A percentile compares a stretch with the other conserved stretches of the same genome.
Conservation (phyloP, 2,113 vertebrate genomes). For the Toxotes jaculatrix region DNA sequence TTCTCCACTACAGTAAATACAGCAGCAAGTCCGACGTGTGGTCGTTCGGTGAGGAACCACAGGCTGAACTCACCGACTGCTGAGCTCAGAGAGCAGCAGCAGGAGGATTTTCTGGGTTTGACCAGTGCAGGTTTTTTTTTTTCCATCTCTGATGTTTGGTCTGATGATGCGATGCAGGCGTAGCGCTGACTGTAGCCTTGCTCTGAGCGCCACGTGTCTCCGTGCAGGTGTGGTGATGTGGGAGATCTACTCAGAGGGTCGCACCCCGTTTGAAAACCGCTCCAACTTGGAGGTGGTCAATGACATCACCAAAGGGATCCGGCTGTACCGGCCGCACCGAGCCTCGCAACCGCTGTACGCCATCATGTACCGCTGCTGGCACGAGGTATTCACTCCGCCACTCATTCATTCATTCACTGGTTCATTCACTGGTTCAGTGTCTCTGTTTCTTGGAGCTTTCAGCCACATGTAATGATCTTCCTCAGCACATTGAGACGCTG, state of each 20-base stretch:
- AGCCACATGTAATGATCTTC: background rate
- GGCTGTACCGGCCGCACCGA: slow-evolving; percentile 88
- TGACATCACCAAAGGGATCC: slow-evolving; percentile 87
- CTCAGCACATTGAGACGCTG: background rate
- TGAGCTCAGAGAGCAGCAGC: too few relatives aligned
- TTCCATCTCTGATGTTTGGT: too few relatives aligned
- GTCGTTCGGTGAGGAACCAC: slow-evolving; percentile 89
- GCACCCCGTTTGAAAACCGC: slow-evolving; percentile 88
- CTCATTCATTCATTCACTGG: too few relatives aligned
- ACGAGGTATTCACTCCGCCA: slow-evolving; percentile 81
- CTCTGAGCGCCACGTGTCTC: slow-evolving; percentile 24
- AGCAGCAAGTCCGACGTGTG: slow-evolving; percentile 94
- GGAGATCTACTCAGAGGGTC: slow-evolving; percentile 92
- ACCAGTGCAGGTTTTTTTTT: too few relatives aligned
- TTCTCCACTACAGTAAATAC: slow-evolving; percentile 91
- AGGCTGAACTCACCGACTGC: background rate
- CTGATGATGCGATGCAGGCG: too few relatives aligned
- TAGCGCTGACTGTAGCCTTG: too few relatives aligned
- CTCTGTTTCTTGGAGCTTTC: background rate
- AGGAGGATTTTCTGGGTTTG: background rate
- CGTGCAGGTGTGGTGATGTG: slow-evolving; percentile 91
- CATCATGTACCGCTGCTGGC: slow-evolving; percentile 94
- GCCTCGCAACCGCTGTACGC: slow-evolving; percentile 83
- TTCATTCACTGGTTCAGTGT: too few relatives aligned
- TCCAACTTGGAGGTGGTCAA: slow-evolving; percentile 88